Evolutionary conservation across 2,113 vertebrate genomes (phyloP), one percentile per base, ranked within the genome.

Genomic region (Azemiops feae): DNA sequence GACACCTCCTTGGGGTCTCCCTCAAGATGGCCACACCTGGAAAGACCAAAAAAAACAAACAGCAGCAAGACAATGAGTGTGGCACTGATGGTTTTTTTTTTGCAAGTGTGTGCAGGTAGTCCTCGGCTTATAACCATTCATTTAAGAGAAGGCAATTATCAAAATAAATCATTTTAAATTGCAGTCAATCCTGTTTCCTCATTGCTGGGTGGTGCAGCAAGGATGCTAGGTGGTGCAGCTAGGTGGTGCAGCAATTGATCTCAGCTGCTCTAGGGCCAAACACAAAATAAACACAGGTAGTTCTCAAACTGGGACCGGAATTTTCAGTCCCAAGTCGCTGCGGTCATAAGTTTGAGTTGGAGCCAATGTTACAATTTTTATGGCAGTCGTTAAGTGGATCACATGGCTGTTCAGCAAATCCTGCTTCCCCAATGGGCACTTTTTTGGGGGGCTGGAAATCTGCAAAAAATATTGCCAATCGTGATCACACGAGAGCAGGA

Each of bases 1-100:
- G 98, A 98, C 9, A 98, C 97, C 94, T 98, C 98, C 50, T 97
- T 98, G 50, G 97, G 97, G 94, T 98, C 98, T 23, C 97, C 97
- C 30, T 97, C 96, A 92, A 98, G 90, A 91, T 98, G 98, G 86
- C 97, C 98, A 96, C 98, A 98, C 94, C 98, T 98, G 74, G 30
- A 94, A 54, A 93, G 34, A 52, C 2, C n/a, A 39, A n/a, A 9
- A 27, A 8, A 95, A 94, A 92, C 43, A 23, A 25, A 27, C 86
- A 16, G 11, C 50, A 8, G 30, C 27, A 30, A 52, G 8, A 6
- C 34, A 81, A 8, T 22, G 74, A 43, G 8, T 22, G 34, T 43
- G 74, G 34, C 8, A 18, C 69, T 8, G n/a, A 34, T 34, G 30
- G 23, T 23, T 22, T 57, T 18, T 57, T 18, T 18, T 74, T 34